Evolutionary conservation across 2,113 vertebrate species (phyloP).

Genomic region (Syrrhaptes paradoxus): DNA sequence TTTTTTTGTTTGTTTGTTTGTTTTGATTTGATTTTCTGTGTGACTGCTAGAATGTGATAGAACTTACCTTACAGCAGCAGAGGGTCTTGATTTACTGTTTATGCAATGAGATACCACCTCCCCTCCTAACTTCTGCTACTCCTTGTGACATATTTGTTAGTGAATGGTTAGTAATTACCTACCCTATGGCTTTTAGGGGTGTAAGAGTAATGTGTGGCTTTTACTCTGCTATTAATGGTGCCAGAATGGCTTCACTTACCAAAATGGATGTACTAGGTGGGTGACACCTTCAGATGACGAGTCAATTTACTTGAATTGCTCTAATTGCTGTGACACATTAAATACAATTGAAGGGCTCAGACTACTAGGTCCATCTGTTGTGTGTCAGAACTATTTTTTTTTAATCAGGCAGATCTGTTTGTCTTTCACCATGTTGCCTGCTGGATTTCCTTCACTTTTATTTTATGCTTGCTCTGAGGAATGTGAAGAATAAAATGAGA

Average conservation of each 20-base stretch:
- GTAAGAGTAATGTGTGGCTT: background rate
- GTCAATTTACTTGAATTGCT: background rate
- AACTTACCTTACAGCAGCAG: background rate
- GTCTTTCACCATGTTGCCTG: rapidly evolving
- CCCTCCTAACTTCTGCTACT: background rate
- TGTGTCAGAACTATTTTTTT: background rate
- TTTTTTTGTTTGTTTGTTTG: background rate
- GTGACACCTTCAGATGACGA: background rate
- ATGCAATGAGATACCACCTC: background rate
- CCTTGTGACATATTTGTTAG: background rate
- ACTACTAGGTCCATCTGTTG: background rate
- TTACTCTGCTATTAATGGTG: background rate
- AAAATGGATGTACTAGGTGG: background rate
- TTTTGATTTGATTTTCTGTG: background rate
- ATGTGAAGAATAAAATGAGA: background rate
- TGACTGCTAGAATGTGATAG: rapidly evolving
- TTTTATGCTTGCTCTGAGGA: background rate
- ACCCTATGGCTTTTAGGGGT: background rate
- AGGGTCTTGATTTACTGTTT: background rate
- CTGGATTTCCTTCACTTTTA: background rate
- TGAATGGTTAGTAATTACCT: background rate
- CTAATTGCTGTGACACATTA: background rate
- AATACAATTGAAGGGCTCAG: background rate
- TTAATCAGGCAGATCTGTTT: background rate
- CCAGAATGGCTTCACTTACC: background rate